Evolutionary conservation across 92 coral and sea anemone genomes (phyloP).

Genomic region (Bergia puertoricense): DNA sequence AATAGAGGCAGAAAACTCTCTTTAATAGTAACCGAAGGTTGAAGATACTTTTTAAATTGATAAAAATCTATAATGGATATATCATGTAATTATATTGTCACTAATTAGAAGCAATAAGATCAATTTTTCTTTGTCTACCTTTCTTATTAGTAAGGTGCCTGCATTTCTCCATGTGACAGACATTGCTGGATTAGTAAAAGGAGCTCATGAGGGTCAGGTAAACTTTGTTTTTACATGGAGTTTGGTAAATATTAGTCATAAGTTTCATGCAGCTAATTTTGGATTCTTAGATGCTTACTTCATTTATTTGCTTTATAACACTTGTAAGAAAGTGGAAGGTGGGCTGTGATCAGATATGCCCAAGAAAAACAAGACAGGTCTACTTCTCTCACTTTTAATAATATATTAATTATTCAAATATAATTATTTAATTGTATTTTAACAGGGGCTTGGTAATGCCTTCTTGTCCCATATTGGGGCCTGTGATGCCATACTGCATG

Average conservation of each 20-base stretch:
- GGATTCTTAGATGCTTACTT: neutral
- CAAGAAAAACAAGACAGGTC: no score
- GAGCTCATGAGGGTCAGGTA: constrained; percentile 99
- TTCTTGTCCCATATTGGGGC: constrained; percentile 97
- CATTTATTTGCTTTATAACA: no score
- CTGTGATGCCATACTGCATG: constrained; percentile 94
- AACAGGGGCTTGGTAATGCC: constrained; percentile 97
- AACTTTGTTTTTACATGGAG: neutral
- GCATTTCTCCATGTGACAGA: constrained; percentile 93
- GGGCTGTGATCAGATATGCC: neutral
- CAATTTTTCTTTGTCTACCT: neutral
- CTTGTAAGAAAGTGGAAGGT: neutral
- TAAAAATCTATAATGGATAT: no score
- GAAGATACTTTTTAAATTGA: no score
- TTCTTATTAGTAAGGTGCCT: constrained; percentile 81
- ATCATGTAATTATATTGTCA: no score
- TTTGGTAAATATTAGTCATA: no score
- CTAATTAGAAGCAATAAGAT: neutral
- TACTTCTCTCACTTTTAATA: neutral
- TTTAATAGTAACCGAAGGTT: no score
- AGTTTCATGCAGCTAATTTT: neutral
- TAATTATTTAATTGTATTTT: neutral
- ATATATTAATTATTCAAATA: neutral
- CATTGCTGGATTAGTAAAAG: constrained; percentile 96
- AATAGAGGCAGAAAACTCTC: no score